Base-by-base conservation (phyloP, 92 coral and sea anemone genomes). In the Epizoanthus ramosus region DNA sequence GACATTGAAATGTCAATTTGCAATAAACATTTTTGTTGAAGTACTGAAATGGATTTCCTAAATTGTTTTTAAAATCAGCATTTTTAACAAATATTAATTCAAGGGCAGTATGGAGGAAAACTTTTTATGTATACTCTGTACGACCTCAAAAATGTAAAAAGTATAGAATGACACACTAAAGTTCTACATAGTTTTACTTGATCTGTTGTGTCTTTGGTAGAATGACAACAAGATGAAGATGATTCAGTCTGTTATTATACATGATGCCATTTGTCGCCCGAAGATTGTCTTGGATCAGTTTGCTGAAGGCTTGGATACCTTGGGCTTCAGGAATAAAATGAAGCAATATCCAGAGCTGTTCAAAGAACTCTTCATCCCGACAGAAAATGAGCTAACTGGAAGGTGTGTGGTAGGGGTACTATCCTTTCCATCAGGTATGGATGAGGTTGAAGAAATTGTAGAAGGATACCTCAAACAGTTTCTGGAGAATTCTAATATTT, bases 141-240 rank as follows among this genome's bases (percentile, higher is more conserved):
- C 39, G 4, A 35, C 4, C 39, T 35, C 4, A 35, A 35, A 35
- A 35, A 4, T 35, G 4, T 35, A 35, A 35, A 4, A 35, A 35
- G 4, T 2, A 4, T 35, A 4, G 39, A 35, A 3, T 4, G 5
- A 43, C 50, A 0, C 5, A 0, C 0, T n/a, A 4, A 4, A 43
- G 50, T 3, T 7, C 7, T 43, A 4, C 50, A 43, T 43, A 43
- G 57, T 22, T 58, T 79, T 50, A 79, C 33, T 24, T 12, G 50
- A 68, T 39, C 58, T 80, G 54, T 45, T 21, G 16, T 35, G 28
- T 67, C 21, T 43, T 67, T 79, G 16, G 0, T 47, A 81, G 85
- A 81, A 81, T 68, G 54, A 82, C 19, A 82, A 69, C 79, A 69
- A 82, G 79, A 71, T 59, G 71, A 71, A 18, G 16, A 18, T 83